Evolutionary conservation across 2,888 invertebrate species (phyloP), one percentile per base, ranked within the genome.

Genomic region (Pseudococcus jackbeardsleyi): DNA sequence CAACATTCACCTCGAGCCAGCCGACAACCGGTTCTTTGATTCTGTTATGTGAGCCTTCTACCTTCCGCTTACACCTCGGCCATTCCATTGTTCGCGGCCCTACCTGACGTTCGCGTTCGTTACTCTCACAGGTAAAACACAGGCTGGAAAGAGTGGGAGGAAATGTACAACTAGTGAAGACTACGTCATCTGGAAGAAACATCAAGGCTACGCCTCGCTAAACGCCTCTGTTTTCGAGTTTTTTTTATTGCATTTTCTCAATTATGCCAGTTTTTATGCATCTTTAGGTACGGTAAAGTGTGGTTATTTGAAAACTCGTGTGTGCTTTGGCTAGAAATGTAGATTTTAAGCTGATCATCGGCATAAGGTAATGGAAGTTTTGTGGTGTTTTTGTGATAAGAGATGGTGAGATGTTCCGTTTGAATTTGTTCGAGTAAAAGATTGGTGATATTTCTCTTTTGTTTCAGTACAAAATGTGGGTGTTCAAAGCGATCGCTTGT

Each of bases 141-240:
- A 79, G 79, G 42, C 42, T 46, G 3, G 54, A n/a, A 12, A 68
- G 64, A 86, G 86, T 86, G 86, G 86, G 86, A 86, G 86, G 86
- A 86, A 86, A 42, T 86, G 39, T 42, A 79, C 42, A 79, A 22
- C 68, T 15, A 72, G 33, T 26, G 54, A 50, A 26, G 85, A 42
- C 54, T 68, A 68, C 86, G 68, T 86, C 68, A 85, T 54, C 86
- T 86, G 86, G 86, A 86, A 64, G 86, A 64, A 85, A 2, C 86
- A 64, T 42, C 86, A 86, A 86, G 86, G 86, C 86, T 86, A 86
- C 86, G 86, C 86, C 86, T 86, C 86, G 86, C 86, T 86, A 64
- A 86, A 86, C 86, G 86, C 86, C 86, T 86, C 64, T 86, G 64
- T 64, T 54, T 54, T 59, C 85, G 39, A 54, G 54, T 50, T 33